Percentiles rank a stretch among this genome's conserved stretches.
These are phyloP conservation scores for Notolabrus celidotus DNA, from an alignment of 2,797 vertebrate genomes.

Conservation along the genomic window DNA sequence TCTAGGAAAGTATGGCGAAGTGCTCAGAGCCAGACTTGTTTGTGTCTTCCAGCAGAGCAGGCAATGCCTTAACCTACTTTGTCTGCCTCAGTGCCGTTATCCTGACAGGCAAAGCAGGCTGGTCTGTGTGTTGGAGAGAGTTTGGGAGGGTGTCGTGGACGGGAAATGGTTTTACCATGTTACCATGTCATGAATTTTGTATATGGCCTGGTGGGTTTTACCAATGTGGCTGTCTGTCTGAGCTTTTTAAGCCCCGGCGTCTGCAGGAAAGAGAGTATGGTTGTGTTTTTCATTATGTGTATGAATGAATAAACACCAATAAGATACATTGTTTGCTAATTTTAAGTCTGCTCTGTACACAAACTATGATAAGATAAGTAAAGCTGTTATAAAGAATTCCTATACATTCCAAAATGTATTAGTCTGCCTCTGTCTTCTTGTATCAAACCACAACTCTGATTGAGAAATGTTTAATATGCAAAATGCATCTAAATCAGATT, in stretches of 20 bases:
- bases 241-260: constrained; percentile 40
- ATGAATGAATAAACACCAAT: neutral
- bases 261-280: constrained; percentile 17
- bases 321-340: neutral
- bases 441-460: neutral
- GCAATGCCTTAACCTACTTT: constrained; percentile 82
- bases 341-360: neutral
- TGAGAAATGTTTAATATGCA: neutral
- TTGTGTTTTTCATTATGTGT: neutral
- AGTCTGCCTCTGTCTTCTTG: no score
- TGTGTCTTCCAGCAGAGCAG: constrained; percentile 77
- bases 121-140: constrained; percentile 11
- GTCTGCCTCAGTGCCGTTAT: constrained; percentile 70
- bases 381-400: neutral
- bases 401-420: neutral
- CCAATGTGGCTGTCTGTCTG: constrained; percentile 21
- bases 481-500: no score
- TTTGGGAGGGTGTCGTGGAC: constrained; percentile 32
- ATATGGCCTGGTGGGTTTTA: constrained; percentile 60
- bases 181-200: constrained; percentile 70
- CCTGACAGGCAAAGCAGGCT: constrained; percentile 65
- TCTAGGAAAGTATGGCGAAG: constrained; percentile 45
- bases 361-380: neutral
- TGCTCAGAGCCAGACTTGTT: constrained; percentile 70
- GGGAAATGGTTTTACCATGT: constrained; percentile 53